phyloP scores from a whole-genome alignment of 1,140 invertebrate genomes.

The Drosophila obscura region DNA sequence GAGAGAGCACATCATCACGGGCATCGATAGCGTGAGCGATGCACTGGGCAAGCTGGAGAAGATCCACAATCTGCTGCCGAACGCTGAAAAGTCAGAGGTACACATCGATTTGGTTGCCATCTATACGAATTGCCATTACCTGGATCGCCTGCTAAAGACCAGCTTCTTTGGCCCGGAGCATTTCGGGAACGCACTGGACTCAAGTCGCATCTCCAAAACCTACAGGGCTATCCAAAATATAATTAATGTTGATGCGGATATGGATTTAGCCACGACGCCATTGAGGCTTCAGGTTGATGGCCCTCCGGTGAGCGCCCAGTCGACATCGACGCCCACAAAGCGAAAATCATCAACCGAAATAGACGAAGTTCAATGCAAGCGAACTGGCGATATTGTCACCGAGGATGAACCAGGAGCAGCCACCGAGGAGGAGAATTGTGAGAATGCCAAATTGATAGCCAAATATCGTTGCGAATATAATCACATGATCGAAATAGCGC shows the following conservation, averaged over 20 bases:
- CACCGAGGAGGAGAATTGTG: conserved; percentile 20
- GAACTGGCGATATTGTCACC: conserved; percentile 35
- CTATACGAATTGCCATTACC: conserved; percentile 93
- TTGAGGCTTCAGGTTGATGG: too few species aligned
- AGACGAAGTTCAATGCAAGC: conserved; percentile 65
- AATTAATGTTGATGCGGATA: too few species aligned
- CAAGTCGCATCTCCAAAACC: neutral
- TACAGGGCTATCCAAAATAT: too few species aligned
- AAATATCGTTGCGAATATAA: conserved; percentile 48
- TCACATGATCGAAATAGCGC: conserved; percentile 34
- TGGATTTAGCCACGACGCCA: too few species aligned
- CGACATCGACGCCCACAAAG: conserved; percentile 60
- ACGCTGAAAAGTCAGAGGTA: conserved; percentile 85
- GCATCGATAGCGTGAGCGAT: conserved; percentile 90
- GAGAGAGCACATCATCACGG: conserved; percentile 87
- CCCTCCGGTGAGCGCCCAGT: neutral
- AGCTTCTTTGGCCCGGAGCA: conserved; percentile 92
- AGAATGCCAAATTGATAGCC: conserved; percentile 12
- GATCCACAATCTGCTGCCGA: conserved; percentile 88
- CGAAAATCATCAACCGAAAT: conserved; percentile 64
- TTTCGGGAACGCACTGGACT: conserved; percentile 36
- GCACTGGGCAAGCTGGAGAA: conserved; percentile 91
- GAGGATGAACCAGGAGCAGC: conserved; percentile 3
- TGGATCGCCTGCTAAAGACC: conserved; percentile 93
- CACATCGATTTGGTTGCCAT: conserved; percentile 87